Percentiles rank a stretch among this genome's conserved stretches.
phyloP scores from a whole-genome alignment of 2,888 invertebrate genomes.

The Sarcophaga caerulescens region DNA sequence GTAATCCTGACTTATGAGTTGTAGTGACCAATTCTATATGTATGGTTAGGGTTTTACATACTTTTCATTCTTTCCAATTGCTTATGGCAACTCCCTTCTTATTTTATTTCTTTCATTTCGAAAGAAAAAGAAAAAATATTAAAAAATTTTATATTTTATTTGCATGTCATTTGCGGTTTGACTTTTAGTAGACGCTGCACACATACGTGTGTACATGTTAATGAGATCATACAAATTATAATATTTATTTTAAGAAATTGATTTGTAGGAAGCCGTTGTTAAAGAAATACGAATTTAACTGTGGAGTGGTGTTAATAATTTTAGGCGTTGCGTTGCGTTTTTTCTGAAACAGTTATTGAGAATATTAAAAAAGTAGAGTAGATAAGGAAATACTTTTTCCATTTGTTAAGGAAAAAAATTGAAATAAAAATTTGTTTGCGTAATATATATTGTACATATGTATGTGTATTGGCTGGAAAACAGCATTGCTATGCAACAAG shows the following conservation, averaged over 20 bases:
- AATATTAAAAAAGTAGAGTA: too few relatives aligned
- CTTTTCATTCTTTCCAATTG: too few relatives aligned
- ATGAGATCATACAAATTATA: slow-evolving; percentile 25
- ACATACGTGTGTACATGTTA: not conserved
- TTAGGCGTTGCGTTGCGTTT: not conserved
- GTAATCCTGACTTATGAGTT: too few relatives aligned
- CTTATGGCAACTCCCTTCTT: not conserved
- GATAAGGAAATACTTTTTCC: too few relatives aligned
- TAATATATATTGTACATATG: too few relatives aligned
- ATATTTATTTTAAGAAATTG: slow-evolving; percentile 11
- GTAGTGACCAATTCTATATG: too few relatives aligned
- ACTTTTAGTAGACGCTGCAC: slow-evolving; percentile 7
- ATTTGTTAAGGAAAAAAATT: too few relatives aligned
- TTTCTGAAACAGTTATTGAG: too few relatives aligned
- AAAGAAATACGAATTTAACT: not conserved
- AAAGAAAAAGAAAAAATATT: not conserved
- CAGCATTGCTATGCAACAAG: too few relatives aligned
- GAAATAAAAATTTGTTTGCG: too few relatives aligned
- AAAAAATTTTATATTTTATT: not conserved
- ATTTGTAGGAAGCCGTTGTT: slow-evolving; percentile 27
- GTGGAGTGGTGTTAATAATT: not conserved
- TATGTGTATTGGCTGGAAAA: too few relatives aligned
- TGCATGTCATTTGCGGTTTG: slow-evolving; percentile 30
- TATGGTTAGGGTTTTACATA: too few relatives aligned
- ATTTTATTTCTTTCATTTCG: not conserved